phyloP scores from a whole-genome alignment of 2,113 vertebrate genomes.

The Pelodiscus sinensis region DNA sequence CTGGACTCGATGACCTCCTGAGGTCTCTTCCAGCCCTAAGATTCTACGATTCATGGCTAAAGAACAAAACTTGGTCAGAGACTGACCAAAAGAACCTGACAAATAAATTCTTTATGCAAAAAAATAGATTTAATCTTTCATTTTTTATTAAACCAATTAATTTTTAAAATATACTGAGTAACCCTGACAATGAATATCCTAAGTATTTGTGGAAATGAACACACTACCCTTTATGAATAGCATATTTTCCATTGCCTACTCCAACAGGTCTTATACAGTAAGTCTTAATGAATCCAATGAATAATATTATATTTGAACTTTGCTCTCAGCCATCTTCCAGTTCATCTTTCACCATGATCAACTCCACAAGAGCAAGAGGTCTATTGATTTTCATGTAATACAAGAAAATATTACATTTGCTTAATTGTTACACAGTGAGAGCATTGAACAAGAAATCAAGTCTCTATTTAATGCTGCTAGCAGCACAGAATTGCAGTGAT shows the following conservation, averaged over 20 bases:
- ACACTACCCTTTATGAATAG: background rate
- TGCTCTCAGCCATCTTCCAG: constrained; percentile 66
- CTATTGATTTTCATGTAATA: constrained; percentile 98
- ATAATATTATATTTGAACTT: constrained; percentile 68
- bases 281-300: constrained; percentile 35
- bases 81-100: background rate
- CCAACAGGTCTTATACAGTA: background rate
- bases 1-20: no score
- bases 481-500: constrained; percentile 85
- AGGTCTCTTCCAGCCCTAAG: no score
- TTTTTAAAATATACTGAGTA: no score
- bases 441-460: constrained; percentile 90
- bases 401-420: constrained; percentile 95
- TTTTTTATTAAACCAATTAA: background rate
- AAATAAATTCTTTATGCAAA: background rate
- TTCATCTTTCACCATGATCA: constrained; percentile 82
- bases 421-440: constrained; percentile 92
- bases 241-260: background rate
- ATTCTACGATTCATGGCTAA: background rate
- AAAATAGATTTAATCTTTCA: accelerated
- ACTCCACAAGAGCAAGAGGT: constrained; percentile 86
- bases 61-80: background rate
- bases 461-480: constrained; percentile 89
- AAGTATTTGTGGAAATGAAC: background rate
- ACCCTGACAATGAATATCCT: background rate